Base-by-base conservation (phyloP, 2,888 invertebrate genomes). In the Dendrolimus pini region DNA sequence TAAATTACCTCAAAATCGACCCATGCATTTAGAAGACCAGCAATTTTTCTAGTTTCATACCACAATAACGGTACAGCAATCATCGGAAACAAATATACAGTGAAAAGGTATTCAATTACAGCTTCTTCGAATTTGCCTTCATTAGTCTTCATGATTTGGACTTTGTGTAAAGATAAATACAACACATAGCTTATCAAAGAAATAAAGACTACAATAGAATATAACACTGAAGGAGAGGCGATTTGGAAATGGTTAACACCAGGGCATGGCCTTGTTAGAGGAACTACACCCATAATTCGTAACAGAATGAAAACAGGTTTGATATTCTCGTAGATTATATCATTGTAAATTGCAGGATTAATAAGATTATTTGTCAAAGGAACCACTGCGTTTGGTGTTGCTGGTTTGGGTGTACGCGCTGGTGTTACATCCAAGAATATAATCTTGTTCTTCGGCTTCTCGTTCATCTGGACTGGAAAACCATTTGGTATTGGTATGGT, bases 111-210 rank as follows among this genome's bases (percentile, higher is more conserved):
- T 60, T 94, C 94, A 68, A 95, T 95, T 0, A 95, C 95, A 0
- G 94, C 94, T 77, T 95, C 95, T 67, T 95, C 95, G 62, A 95
- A 95, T 64, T 94, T 92, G 0, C 94, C 94, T 72, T 93, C 94
- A 1, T 93, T 82, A 0, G 93, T 91, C 55, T 90, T 83, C 14
- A 93, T 82, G 61, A 94, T 92, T 67, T 92, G 91, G 1, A 94
- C 92, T 62, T 93, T 93, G 68, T 93, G 87, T 63, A 93, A 89
- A 55, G 93, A 92, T 2, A 94, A 89, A 68, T 94, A 95, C 0
- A 91, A 78, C 13, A 94, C 90, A 66, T 93, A 94, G 59, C 79
- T 88, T 56, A 91, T 66, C 53, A 94, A 73, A 2, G 89, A 68
- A 41, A 88, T 57, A 65, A 92, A 93, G 18, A 93, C 72, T 7